Evolutionary conservation across 2,888 invertebrate genomes (phyloP).

Genomic region (Drosophila mettleri): DNA sequence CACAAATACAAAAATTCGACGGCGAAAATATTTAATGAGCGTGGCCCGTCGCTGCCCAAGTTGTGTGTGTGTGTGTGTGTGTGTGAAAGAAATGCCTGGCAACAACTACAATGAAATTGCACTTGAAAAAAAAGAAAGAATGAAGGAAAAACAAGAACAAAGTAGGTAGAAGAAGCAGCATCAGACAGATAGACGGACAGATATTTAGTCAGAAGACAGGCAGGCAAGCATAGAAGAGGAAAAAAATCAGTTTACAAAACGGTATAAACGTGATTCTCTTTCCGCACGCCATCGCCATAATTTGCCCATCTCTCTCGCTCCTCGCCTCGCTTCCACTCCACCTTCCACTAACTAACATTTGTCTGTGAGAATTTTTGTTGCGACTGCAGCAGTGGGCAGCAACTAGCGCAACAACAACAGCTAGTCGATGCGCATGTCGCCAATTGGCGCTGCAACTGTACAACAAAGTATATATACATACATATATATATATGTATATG

Average conservation of each 20-base stretch:
- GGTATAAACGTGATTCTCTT: constrained; percentile 79
- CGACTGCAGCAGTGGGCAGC: constrained; percentile 27
- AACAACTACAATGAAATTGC: constrained; percentile 62
- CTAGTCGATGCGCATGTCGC: constrained; percentile 50
- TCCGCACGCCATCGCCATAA: constrained; percentile 56
- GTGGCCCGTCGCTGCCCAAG: constrained; percentile 34
- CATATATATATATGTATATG: not conserved
- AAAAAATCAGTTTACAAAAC: constrained; percentile 80
- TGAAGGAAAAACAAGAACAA: constrained; percentile 21
- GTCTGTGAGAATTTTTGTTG: constrained; percentile 43
- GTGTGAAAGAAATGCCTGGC: constrained; percentile 39
- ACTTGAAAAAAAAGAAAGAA: constrained; percentile 63
- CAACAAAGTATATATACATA: constrained; percentile 28
- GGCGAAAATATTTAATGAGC: constrained; percentile 75
- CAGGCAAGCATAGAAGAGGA: constrained; percentile 41
- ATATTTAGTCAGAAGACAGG: not conserved
- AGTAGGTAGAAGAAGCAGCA: constrained; percentile 25
- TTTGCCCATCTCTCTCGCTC: constrained; percentile 23
- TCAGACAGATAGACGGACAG: constrained; percentile 2
- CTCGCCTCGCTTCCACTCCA: not conserved
- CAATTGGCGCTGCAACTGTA: constrained; percentile 77
- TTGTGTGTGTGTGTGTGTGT: constrained; percentile 31
- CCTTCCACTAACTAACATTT: not conserved
- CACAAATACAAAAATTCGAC: constrained; percentile 56
- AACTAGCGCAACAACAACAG: constrained; percentile 15